Conservation (phyloP, 2,888 invertebrate species). For the Drosophila diplacantha region DNA sequence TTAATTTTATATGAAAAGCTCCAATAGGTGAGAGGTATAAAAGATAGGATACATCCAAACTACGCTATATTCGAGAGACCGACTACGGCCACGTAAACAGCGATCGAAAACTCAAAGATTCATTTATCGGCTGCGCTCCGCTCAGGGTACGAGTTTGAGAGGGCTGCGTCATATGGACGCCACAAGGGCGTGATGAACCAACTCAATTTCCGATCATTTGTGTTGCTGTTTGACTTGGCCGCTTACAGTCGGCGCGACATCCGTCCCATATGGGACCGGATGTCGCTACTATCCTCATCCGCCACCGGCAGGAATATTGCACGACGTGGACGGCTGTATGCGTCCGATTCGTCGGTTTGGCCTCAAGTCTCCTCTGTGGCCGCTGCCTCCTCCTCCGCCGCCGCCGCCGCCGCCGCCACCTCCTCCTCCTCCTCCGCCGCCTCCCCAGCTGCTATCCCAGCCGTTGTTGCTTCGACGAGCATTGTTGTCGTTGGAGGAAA, state of each 20-base stretch:
- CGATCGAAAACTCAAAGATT: constrained; percentile 2
- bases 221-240: not conserved
- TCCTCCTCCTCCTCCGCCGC: constrained; percentile 53
- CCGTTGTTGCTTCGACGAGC: constrained; percentile 40
- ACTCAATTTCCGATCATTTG: not conserved
- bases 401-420: constrained; percentile 52
- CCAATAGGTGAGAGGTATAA: not conserved
- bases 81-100: constrained; percentile 16
- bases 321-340: constrained; percentile 41
- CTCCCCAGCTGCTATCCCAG: constrained; percentile 47
- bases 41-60: not conserved
- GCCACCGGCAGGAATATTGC: constrained; percentile 45
- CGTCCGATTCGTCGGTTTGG: constrained; percentile 64
- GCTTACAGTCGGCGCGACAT: constrained; percentile 12
- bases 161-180: constrained; percentile 46
- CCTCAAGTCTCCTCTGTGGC: constrained; percentile 57
- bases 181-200: constrained; percentile 23
- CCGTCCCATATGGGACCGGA: constrained; percentile 10
- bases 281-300: constrained; percentile 58
- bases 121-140: constrained; percentile 41
- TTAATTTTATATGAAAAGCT: not conserved
- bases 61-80: constrained; percentile 1
- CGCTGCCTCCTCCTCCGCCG: constrained; percentile 52
- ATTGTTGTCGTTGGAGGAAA: constrained; percentile 44
- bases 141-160: constrained; percentile 49